phyloP scores from a whole-genome alignment of 2,113 vertebrate species.

The Chlorodrepanis virens region DNA sequence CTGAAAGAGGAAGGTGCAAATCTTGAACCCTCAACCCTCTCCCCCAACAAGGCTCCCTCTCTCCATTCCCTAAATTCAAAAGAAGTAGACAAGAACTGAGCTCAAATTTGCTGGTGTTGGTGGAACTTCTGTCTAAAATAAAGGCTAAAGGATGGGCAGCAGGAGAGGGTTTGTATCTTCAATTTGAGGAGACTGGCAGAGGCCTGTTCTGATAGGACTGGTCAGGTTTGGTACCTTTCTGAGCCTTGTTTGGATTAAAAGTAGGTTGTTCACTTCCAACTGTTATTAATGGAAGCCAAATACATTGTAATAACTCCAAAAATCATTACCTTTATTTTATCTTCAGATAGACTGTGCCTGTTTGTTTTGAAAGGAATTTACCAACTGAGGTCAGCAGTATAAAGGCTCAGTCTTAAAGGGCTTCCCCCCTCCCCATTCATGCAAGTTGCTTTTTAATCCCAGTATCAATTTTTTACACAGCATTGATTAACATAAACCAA shows the following conservation, averaged over 20 bases:
- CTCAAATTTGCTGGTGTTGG: background rate
- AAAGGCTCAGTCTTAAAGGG: background rate
- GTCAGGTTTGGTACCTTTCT: background rate
- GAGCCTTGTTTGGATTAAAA: background rate
- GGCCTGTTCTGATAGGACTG: background rate
- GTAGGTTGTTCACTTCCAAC: background rate
- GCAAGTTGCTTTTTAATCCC: background rate
- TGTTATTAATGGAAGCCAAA: background rate
- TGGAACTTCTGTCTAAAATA: background rate
- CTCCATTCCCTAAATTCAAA: background rate
- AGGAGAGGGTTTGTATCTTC: background rate
- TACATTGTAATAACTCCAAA: background rate
- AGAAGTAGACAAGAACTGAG: background rate
- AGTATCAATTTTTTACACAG: background rate
- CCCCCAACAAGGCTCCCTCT: background rate
- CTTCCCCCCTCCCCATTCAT: background rate
- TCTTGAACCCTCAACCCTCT: background rate
- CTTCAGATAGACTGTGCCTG: background rate
- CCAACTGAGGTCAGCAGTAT: accelerated
- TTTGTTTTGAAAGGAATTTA: background rate
- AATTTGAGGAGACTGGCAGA: background rate
- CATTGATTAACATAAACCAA: background rate
- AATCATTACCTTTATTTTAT: background rate
- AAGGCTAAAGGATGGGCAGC: background rate
- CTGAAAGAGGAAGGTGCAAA: background rate